Evolutionary conservation across 1,140 invertebrate species (phyloP), one percentile per base, ranked within the genome.

Genomic region (Macrobrachium nipponense): DNA sequence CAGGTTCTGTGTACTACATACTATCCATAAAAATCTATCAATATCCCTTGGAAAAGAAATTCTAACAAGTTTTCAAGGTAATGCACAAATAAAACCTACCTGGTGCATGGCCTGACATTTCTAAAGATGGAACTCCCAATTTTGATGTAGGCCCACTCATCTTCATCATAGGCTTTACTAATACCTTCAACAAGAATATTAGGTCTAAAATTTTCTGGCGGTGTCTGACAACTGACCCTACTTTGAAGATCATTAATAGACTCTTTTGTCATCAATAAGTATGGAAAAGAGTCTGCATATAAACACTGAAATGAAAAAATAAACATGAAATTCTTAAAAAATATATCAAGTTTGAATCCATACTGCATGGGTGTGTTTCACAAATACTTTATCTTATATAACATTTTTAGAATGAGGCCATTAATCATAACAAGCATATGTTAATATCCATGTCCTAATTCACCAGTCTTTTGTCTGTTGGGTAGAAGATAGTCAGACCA

Each of bases 121-220:
- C 70, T 61, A 70, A 58, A 66, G 8, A 83, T 59, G 51, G 81
- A 15, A 23, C 91, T 89, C 5, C 94, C 94, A 80, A 95, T 94
- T 91, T 94, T 94, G 20, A 95, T 90, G 91, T 93, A 95, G 61
- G 93, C 92, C 94, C 94, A 95, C 18, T 91, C 90, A 86, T 95
- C 94, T 91, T 96, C 95, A 7, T 93, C 94, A 89, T 93, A 95
- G 5, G 94, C 89, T 27, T 91, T 87, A 17, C 51, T 76, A 2
- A 93, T 90, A 2, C 94, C 94, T 88, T 93, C 93, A 11, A 96
- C 91, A 0, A 95, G 91, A 82, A 96, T 94, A 90, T 95, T 95
- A 0, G 93, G 93, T 62, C 95, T 91, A 90, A 95, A 96, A 80
- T 93, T 91, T 79, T 93, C 89, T 10, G 92, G 82, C n/a, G 92